Evolutionary conservation across 2,888 invertebrate species (phyloP), one percentile per base, ranked within the genome.

Genomic region (Drosophila helvetica): DNA sequence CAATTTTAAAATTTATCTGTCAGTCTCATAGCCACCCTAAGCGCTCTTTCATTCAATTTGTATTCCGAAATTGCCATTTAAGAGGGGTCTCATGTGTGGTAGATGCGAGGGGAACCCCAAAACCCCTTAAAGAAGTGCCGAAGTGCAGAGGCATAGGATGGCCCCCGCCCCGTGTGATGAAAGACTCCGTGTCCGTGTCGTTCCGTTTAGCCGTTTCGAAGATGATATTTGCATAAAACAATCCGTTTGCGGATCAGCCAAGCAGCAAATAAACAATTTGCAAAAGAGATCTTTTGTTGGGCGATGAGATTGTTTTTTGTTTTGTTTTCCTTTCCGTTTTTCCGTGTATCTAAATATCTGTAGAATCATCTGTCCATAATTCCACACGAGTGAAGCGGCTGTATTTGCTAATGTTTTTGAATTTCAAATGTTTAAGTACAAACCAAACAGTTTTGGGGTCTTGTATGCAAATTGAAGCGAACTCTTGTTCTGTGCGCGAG

Each of bases 251-350:
- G 59, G 73, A 51, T 22, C 65, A 72, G 52, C 72, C 59, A 65
- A 73, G 59, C 72, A 72, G 73, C 73, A 71, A 71, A 71, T 72
- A 71, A 72, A 70, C 70, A 70, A 71, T 70, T 70, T 70, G 70
- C 70, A 68, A 67, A 30, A 70, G 52, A 72, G 56, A 72, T 72
- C 70, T 64, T 72, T 71, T 63, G 55, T 71, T 63, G 27, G 47
- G 73, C 56, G 56, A 47, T 38, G 15, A 43, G 67, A 50, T 63
- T 50, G 48, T 55, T n/a, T 55, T 33, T 50, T n/a, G n/a, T 15
- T 15, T 12, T 52, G 12, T 19, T 19, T 30, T 12, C 17, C n/a
- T n/a, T 8, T 18, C 25, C n/a, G n/a, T 12, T 10, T 25, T 25
- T 45, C 42, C 66, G 17, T 55, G 25, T 65, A 22, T 48, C 43